These are phyloP conservation scores for Neoseiulus cucumeris DNA, from an alignment of 1,140 invertebrate species.

Conservation along the genomic window DNA sequence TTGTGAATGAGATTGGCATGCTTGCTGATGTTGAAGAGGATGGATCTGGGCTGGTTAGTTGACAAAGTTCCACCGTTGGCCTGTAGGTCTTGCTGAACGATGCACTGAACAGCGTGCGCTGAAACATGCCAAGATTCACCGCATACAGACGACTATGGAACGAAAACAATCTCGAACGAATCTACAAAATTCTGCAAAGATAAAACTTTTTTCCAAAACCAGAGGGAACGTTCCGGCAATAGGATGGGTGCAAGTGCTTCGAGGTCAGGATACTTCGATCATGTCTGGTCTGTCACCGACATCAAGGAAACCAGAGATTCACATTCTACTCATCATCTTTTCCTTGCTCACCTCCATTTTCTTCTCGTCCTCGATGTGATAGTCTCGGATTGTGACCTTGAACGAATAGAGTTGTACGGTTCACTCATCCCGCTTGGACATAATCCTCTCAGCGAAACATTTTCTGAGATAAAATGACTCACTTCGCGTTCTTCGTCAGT, in stretches of 20 bases:
- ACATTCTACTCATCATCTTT: no score
- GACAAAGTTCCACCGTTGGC: not conserved
- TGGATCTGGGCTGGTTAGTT: not conserved
- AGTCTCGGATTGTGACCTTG: not conserved
- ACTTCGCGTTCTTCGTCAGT: constrained; percentile 15
- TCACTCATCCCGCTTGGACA: not conserved
- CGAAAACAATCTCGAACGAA: no score
- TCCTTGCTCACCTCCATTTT: constrained; percentile 4
- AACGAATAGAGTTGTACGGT: no score
- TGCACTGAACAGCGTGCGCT: not conserved
- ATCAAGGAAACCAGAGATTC: no score
- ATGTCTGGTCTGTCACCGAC: no score
- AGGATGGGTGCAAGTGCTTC: no score
- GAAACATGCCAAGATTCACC: not conserved
- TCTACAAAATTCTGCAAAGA: no score
- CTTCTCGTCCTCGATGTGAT: constrained; percentile 1
- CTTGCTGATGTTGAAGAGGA: not conserved
- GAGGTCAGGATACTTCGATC: no score
- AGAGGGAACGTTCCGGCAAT: no score
- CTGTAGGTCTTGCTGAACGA: not conserved
- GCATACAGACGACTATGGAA: no score
- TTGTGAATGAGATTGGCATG: not conserved
- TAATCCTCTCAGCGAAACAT: no score
- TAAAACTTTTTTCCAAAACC: no score
- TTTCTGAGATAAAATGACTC: constrained; percentile 15